Evolutionary conservation across 2,797 vertebrate genomes (phyloP), one percentile per base, ranked within the genome.

Genomic region (Pangasius krempfi): DNA sequence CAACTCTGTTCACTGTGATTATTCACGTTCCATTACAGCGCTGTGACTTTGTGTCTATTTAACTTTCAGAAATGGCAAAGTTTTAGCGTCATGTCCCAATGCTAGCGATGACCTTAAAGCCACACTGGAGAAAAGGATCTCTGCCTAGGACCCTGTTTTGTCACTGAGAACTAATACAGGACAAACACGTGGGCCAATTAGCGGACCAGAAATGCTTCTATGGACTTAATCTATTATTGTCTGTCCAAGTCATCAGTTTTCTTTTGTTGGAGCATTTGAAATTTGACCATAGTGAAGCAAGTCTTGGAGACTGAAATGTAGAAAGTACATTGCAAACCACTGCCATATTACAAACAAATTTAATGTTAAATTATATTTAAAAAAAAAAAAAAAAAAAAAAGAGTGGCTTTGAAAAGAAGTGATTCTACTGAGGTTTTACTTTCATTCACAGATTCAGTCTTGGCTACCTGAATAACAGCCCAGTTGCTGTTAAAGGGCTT

Each of bases 81-180:
- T 96, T 86, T 95, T 98, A 76, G 97, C 97, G 89, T 95, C 96
- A 50, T 98, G 97, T 81, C 91, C 95, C 5, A 93, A 93, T n/a
- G 97, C 97, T 90, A 95, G 94, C 83, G 97, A 97, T 92, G 95
- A 85, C 87, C 96, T 99, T 86, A 94, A 95, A 90, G 96, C 97
- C 87, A 97, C 97, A 0, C 93, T 97, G 92, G 90, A 95, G 90
- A 95, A 93, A 89, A 95, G 89, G 87, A 89, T 91, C 79, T 88
- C 87, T 9, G 82, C 92, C 20, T 89, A 94, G 18, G 83, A 85
- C 44, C 5, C 8, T n/a, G 40, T 10, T 25, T 58, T 27, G 62
- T 16, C 73, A 78, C 82, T 78, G 50, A 78, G 22, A 85, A 64
- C 8, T 50, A 20, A 70, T 85, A 86, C 62, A 84, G 85, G 86